Evolutionary conservation across 2,888 invertebrate genomes (phyloP), one percentile per base, ranked within the genome.

Genomic region (Tenthredo notha): DNA sequence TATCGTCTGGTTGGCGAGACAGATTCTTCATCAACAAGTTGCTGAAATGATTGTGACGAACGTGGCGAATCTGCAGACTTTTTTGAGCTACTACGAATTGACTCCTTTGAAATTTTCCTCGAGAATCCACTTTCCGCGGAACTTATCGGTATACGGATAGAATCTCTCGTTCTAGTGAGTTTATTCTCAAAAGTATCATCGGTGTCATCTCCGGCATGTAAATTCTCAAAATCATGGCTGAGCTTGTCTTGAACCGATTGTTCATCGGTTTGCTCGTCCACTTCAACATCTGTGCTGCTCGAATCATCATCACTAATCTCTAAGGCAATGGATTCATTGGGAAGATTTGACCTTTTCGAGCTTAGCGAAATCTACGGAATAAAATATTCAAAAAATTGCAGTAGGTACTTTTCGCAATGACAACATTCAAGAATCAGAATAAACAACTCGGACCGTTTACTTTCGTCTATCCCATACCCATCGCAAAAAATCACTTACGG

Each of bases 21-120:
- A 37, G 84, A 77, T 43, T 78, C 86, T 25, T 85, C 87, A 61
- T 88, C 86, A 85, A 86, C 72, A 86, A 88, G 82, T 86, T 86
- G 85, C 82, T 87, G 80, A 85, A 70, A 74, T 86, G 85, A 86
- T 86, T 70, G 86, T 75, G 80, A 83, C 83, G 85, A 87, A 84
- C 84, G 87, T 84, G 40, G 87, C 84, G 37, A 84, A 85, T 74
- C 87, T 75, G 50, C 40, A 40, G 58, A 37, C 25, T 80, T 61
- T 7, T 80, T 65, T 4, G n/a, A n/a, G 10, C 37, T 61, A 29
- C 12, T 29, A 15, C 61, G 37, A 21, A 61, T 21, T 25, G 80
- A 80, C 37, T 80, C 80, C 40, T 61, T 80, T 15, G 40, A 21
- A 12, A 61, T 61, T 10, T 37, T 58, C 40, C 21, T 37, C 47